Base-by-base conservation (phyloP, 1,140 invertebrate genomes). In the Lepidurus couesii region DNA sequence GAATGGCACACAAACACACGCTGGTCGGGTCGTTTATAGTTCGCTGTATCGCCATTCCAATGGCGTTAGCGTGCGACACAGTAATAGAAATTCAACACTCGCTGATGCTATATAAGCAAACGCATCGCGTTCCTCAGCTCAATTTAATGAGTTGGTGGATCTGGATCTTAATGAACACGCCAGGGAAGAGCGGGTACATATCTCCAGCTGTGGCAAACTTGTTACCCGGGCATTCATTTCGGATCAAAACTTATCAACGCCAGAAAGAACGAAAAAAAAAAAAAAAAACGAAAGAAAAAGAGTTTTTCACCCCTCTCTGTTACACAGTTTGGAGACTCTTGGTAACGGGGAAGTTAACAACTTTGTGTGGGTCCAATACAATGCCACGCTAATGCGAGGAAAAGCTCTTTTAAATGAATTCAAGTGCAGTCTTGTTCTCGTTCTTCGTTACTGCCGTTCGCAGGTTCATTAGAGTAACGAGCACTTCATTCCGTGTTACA, bases 81-180 rank as follows among this genome's bases (percentile, higher is more conserved):
- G 53, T 65, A 65, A 65, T 65, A 65, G 53, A 65, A 65, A 65
- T 65, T 65, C 53, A 65, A 21, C 53, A 65, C 53, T 65, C 47
- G 47, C 21, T 4, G 53, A 21, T 65, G 53, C 53, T 65, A 65
- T 21, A 21, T 65, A 11, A 65, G 13, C 53, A 65, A 65, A 65
- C 53, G 53, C 53, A 7, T 65, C 53, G 21, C 5, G 53, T 65
- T 65, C 7, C 53, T 65, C 53, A 65, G 53, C 53, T 65, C 53
- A 16, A n/a, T 13, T 65, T 65, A 65, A 65, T 21, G 53, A 65
- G 53, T 65, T 21, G 21, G 16, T 65, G 53, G 53, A 21, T 16
- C 21, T 34, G 34, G 34, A 34, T n/a, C 53, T 65, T 65, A 65
- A 65, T 65, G 53, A 21, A 21, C 8, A 7, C 8, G 53, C 16